Conservation (phyloP, 2,888 invertebrate genomes). For the Trichopria drosophilae region DNA sequence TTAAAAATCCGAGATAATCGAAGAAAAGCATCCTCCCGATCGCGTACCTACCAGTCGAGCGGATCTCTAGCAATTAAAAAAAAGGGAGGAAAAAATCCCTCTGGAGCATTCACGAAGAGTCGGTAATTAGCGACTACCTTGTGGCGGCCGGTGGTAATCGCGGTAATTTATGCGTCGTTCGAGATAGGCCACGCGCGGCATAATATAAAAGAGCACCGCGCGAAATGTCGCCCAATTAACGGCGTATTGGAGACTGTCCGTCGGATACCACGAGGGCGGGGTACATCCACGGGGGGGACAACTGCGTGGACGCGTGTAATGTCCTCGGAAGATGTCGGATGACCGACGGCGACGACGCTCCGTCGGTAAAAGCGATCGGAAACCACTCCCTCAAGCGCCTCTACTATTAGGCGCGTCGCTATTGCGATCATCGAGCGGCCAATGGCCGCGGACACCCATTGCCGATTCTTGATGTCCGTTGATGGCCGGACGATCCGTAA, state of each 20-base stretch:
- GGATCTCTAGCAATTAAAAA: conserved; percentile 6
- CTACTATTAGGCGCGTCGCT: conserved; percentile 25
- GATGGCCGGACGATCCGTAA: too few species aligned
- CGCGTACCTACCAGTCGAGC: too few species aligned
- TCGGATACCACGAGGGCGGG: conserved; percentile 37
- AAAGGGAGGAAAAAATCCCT: conserved; percentile 25
- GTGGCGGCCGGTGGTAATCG: too few species aligned
- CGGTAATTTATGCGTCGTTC: conserved; percentile 50
- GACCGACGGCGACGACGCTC: too few species aligned
- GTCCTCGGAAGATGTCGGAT: too few species aligned
- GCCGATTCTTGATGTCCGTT: too few species aligned
- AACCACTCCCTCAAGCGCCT: too few species aligned
- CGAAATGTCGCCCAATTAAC: conserved; percentile 56
- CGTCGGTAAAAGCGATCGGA: too few species aligned
- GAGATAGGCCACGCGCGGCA: conserved; percentile 43
- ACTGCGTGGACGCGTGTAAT: too few species aligned
- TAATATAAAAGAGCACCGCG: conserved; percentile 43
- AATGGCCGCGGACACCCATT: conserved; percentile 2
- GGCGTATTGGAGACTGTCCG: conserved; percentile 46
- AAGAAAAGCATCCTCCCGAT: too few species aligned
- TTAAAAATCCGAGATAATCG: too few species aligned
- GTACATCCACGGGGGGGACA: too few species aligned
- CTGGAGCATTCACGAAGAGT: conserved; percentile 48
- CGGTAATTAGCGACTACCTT: conserved; percentile 53
- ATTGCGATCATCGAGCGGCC: conserved; percentile 11